These are phyloP conservation scores for Papilio elwesi DNA, from an alignment of 2,888 invertebrate species.

Conservation along the genomic window DNA sequence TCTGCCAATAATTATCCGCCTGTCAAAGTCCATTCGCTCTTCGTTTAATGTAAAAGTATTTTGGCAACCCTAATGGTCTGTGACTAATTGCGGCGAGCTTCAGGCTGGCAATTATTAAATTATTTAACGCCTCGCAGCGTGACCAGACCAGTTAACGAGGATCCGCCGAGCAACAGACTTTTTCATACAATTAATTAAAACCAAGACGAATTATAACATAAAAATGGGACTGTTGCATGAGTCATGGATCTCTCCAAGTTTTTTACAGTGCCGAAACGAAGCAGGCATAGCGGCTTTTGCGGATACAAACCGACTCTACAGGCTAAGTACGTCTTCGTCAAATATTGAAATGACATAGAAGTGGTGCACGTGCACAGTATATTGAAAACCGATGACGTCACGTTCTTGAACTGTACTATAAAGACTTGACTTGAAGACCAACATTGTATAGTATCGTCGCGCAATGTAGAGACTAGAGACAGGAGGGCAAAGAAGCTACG, in stretches of 20 bases:
- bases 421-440: too few relatives aligned
- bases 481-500: too few relatives aligned
- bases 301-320: not conserved
- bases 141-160: constrained; percentile 43
- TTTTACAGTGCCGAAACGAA: not conserved
- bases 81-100: constrained; percentile 43
- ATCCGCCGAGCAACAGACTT: constrained; percentile 43
- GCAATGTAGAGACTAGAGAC: too few relatives aligned
- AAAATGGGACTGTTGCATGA: constrained; percentile 9
- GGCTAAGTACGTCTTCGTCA: not conserved
- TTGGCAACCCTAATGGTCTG: constrained; percentile 38
- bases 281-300: constrained; percentile 18
- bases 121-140: constrained; percentile 45
- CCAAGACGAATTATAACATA: constrained; percentile 38
- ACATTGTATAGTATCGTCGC: too few relatives aligned
- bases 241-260: constrained; percentile 4
- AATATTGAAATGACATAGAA: too few relatives aligned
- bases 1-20: constrained; percentile 4
- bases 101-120: constrained; percentile 46
- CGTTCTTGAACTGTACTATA: too few relatives aligned
- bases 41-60: constrained; percentile 15
- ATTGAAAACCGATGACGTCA: too few relatives aligned
- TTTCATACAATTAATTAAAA: constrained; percentile 42
- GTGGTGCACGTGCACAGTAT: too few relatives aligned
- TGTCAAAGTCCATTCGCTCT: not conserved